A percentile compares a stretch with the other conserved stretches of the same genome.
Evolutionary conservation across 2,797 vertebrate genomes (phyloP).

Genomic region (Tinamus major): DNA sequence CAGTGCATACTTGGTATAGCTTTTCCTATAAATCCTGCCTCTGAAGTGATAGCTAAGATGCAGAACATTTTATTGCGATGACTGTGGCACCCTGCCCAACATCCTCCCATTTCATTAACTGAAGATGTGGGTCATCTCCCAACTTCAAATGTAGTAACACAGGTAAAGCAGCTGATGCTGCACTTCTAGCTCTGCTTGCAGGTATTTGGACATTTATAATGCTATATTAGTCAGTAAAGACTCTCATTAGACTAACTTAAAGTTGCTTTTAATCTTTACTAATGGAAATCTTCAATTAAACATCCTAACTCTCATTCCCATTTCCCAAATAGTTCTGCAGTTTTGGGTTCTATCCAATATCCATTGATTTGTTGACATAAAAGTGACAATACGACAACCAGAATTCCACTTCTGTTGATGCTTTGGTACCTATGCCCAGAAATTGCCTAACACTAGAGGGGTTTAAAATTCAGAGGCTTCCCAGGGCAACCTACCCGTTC

Average conservation of each 20-base stretch:
- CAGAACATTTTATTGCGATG: not conserved
- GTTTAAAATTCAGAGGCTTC: not conserved
- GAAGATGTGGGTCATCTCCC: not conserved
- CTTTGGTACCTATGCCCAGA: not conserved
- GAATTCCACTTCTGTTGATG: not conserved
- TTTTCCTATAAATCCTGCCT: not conserved
- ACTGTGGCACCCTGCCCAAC: not conserved
- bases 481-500: rapidly evolving
- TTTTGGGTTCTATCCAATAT: not conserved
- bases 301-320: not conserved
- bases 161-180: not conserved
- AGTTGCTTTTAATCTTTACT: constrained; percentile 46
- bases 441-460: rapidly evolving
- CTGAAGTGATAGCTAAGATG: not conserved
- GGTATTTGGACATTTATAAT: constrained; percentile 13
- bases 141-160: not conserved
- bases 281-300: constrained; percentile 54
- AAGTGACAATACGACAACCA: not conserved
- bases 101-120: not conserved
- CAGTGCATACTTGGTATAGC: not conserved
- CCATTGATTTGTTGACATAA: not conserved
- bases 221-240: constrained; percentile 12
- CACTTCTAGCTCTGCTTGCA: not conserved
- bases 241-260: constrained; percentile 21
- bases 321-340: not conserved